A percentile compares a stretch with the other conserved stretches of the same genome.
phyloP scores from a whole-genome alignment of 2,888 invertebrate species.

The Leucophora obtusa region DNA sequence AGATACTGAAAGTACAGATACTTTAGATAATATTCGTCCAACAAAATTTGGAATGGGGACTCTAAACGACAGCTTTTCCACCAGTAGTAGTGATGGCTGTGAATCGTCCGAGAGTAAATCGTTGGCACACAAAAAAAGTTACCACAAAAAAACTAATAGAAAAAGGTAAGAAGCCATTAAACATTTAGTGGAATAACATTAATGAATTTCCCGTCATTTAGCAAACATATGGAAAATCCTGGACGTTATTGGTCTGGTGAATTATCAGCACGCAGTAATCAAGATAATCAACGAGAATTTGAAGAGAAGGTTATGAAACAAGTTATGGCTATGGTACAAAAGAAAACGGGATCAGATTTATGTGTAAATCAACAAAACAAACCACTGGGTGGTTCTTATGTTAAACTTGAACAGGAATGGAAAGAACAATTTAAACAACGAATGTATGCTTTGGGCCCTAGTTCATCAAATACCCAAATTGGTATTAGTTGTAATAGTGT shows the following conservation, averaged over 20 bases:
- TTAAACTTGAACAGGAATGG: constrained; percentile 88
- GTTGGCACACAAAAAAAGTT: constrained; percentile 52
- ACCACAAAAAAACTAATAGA: constrained; percentile 36
- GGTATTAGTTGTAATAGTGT: constrained; percentile 7
- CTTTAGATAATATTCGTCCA: constrained; percentile 42
- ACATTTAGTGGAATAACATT: neutral
- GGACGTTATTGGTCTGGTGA: constrained; percentile 87
- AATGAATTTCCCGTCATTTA: neutral
- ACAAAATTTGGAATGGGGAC: constrained; percentile 42
- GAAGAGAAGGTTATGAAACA: constrained; percentile 86
- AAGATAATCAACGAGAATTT: constrained; percentile 90
- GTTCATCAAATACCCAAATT: constrained; percentile 15
- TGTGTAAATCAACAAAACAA: constrained; percentile 66
- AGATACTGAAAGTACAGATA: constrained; percentile 74
- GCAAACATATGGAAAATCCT: constrained; percentile 72
- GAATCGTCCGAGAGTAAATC: constrained; percentile 75
- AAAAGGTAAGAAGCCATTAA: constrained; percentile 38
- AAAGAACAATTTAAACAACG: constrained; percentile 80
- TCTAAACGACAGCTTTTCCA: constrained; percentile 67
- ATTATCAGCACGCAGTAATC: constrained; percentile 89
- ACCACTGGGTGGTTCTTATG: constrained; percentile 84
- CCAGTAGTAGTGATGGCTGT: constrained; percentile 78
- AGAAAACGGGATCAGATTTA: constrained; percentile 75
- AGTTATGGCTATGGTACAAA: constrained; percentile 75
- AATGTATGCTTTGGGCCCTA: constrained; percentile 11